Evolutionary conservation across 2,113 vertebrate species (phyloP).

Genomic region (Vireo altiloquus): DNA sequence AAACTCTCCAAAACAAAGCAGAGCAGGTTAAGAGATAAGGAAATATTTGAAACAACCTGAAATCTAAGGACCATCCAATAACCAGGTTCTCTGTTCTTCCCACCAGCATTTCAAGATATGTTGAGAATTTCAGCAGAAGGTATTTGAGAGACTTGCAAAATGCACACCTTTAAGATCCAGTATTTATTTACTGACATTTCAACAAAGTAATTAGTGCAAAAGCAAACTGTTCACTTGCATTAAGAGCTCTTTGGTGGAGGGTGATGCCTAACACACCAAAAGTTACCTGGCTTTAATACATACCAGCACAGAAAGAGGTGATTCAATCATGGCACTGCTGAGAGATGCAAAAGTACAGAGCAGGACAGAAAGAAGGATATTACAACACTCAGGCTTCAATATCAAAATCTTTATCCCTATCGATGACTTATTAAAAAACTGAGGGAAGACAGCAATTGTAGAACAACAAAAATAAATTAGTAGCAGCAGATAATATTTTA

Average conservation of each 20-base stretch:
- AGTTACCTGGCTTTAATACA: background rate
- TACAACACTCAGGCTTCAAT: background rate
- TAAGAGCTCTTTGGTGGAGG: background rate
- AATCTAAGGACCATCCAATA: background rate
- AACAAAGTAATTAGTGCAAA: background rate
- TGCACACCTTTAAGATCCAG: background rate
- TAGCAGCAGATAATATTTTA: slow-evolving; percentile 47
- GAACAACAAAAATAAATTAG: slow-evolving; percentile 39
- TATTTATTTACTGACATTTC: background rate
- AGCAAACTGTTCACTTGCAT: background rate
- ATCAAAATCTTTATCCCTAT: background rate
- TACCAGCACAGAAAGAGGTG: background rate
- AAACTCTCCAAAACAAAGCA: background rate
- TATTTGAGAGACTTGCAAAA: background rate
- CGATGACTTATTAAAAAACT: background rate
- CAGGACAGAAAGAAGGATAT: background rate
- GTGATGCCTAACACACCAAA: background rate
- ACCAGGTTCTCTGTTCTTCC: background rate
- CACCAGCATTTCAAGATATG: background rate
- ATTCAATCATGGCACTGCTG: background rate
- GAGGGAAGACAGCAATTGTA: background rate
- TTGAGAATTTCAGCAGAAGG: background rate
- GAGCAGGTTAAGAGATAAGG: background rate
- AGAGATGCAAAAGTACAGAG: background rate
- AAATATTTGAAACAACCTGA: background rate